Percentiles rank a stretch among this genome's conserved stretches.
phyloP scores from a whole-genome alignment of 30 jellyfish, hydroid and myxozoan genomes.

The Turritopsis dohrnii region DNA sequence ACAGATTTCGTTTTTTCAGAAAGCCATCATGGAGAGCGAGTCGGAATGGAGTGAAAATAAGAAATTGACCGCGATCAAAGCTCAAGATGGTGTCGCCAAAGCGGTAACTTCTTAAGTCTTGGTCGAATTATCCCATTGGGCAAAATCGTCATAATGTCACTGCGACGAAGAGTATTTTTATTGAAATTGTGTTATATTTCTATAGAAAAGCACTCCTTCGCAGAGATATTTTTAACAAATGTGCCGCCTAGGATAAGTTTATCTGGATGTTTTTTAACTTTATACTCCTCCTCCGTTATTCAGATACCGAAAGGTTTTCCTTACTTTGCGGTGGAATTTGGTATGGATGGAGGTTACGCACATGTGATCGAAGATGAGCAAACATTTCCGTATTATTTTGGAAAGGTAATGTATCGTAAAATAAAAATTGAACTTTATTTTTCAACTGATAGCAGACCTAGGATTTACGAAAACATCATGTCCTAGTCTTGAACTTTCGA shows the following conservation, averaged over 20 bases:
- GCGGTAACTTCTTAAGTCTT: constrained; percentile 72
- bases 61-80: constrained; percentile 43
- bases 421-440: too few species aligned
- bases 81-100: constrained; percentile 44
- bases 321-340: constrained; percentile 83
- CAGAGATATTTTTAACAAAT: too few species aligned
- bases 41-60: constrained; percentile 90
- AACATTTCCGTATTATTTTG: constrained; percentile 54
- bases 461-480: too few species aligned
- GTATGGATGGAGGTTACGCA: constrained; percentile 84
- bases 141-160: too few species aligned
- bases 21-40: constrained; percentile 75
- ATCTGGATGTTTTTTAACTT: not conserved
- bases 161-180: too few species aligned
- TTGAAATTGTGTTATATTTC: too few species aligned
- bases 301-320: constrained; percentile 92
- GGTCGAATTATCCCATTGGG: too few species aligned
- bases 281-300: not conserved
- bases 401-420: constrained; percentile 64
- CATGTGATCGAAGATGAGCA: constrained; percentile 90
- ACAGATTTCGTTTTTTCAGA: constrained; percentile 25
- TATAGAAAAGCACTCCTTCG: too few species aligned
- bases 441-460: too few species aligned
- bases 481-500: not conserved
- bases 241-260: too few species aligned